Evolutionary conservation across 1,140 invertebrate species (phyloP).

Genomic region (Pseudomyrmex gracilis): DNA sequence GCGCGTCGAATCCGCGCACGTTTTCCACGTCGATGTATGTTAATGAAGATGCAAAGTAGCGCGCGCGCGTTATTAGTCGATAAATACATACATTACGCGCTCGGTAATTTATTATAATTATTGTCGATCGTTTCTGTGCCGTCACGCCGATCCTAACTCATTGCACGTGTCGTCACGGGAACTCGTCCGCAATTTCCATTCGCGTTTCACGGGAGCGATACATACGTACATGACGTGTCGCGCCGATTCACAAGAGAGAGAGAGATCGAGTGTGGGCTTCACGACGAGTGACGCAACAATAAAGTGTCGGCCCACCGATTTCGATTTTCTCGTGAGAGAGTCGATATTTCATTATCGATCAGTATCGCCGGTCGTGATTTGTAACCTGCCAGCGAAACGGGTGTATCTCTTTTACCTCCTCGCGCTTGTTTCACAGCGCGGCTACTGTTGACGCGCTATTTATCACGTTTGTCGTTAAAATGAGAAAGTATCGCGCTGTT

Average conservation of each 20-base stretch:
- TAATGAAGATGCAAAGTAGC: slow-evolving; percentile 47
- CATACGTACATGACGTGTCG: slow-evolving; percentile 56
- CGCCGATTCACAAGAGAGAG: slow-evolving; percentile 70
- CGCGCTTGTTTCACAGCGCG: slow-evolving; percentile 41
- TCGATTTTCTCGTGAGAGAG: background rate
- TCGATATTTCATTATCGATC: slow-evolving; percentile 41
- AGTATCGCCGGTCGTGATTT: slow-evolving; percentile 55
- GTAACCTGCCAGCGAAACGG: slow-evolving; percentile 9
- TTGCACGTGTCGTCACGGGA: slow-evolving; percentile 57
- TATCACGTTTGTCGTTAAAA: background rate
- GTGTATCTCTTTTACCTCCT: background rate
- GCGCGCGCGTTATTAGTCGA: background rate
- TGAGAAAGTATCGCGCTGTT: no score
- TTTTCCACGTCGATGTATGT: slow-evolving; percentile 37
- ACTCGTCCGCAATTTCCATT: slow-evolving; percentile 74
- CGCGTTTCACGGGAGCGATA: slow-evolving; percentile 45
- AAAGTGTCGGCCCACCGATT: slow-evolving; percentile 48
- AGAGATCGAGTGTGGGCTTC: slow-evolving; percentile 64
- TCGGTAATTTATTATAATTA: slow-evolving; percentile 51
- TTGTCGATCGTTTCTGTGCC: slow-evolving; percentile 49
- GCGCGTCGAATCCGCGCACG: background rate
- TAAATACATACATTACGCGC: background rate
- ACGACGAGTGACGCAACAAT: slow-evolving; percentile 66
- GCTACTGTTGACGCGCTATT: slow-evolving; percentile 27
- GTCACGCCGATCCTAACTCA: slow-evolving; percentile 54